A percentile compares a stretch with the other conserved stretches of the same genome.
These are phyloP conservation scores for Umimayanthus kanabou DNA, from an alignment of 92 coral and sea anemone species.

Conservation along the genomic window DNA sequence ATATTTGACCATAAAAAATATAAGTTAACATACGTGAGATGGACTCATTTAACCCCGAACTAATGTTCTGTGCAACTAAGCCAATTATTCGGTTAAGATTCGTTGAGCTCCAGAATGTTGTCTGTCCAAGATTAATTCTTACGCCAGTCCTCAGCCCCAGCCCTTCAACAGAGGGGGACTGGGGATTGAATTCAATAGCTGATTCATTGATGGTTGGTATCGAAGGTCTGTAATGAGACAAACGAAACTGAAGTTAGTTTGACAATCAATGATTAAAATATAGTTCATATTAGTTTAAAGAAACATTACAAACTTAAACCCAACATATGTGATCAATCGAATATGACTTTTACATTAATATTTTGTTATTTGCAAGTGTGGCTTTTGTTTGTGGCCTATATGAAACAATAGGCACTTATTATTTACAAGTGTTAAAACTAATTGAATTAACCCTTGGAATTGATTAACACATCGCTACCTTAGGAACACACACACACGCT, in stretches of 20 bases:
- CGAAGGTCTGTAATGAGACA: neutral
- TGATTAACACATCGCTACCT: too few relatives aligned
- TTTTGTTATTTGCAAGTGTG: neutral
- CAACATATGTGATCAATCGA: neutral
- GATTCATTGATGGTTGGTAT: conserved; percentile 4
- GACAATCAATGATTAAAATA: neutral
- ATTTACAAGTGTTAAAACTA: neutral
- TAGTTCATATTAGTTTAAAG: too few relatives aligned
- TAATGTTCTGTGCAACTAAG: neutral
- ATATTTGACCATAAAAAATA: neutral
- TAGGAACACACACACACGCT: too few relatives aligned
- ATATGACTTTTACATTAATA: too few relatives aligned
- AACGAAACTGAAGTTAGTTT: neutral
- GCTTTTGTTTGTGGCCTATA: too few relatives aligned
- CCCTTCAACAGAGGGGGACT: conserved; percentile 19
- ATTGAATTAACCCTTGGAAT: too few relatives aligned
- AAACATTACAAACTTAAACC: neutral
- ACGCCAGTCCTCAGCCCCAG: neutral
- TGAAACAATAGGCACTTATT: neutral
- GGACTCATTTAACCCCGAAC: conserved; percentile 12
- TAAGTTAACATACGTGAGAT: neutral
- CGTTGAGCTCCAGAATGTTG: conserved; percentile 15
- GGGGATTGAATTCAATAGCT: conserved; percentile 24
- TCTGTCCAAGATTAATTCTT: conserved; percentile 9
- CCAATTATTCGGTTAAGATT: conserved; percentile 39